Conservation (phyloP, 1,140 invertebrate species). For the Microplitis mediator region DNA sequence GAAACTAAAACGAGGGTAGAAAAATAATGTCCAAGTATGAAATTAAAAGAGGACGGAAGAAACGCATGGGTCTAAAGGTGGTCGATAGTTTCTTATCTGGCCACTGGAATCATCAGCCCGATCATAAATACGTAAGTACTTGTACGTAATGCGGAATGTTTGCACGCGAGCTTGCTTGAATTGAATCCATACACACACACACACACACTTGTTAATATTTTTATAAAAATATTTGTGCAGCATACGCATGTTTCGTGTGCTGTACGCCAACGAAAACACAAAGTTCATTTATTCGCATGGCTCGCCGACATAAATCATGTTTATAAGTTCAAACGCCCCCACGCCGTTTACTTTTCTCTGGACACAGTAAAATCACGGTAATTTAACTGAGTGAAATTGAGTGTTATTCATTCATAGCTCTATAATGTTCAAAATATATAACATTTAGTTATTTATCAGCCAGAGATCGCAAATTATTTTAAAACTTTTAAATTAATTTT, state of each 20-base stretch:
- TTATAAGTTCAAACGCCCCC: conserved; percentile 28
- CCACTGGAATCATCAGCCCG: conserved; percentile 29
- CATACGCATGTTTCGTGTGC: background rate
- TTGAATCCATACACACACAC: background rate
- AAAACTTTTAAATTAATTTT: too few species aligned
- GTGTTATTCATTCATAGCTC: conserved; percentile 24
- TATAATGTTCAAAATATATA: background rate
- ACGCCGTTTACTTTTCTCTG: conserved; percentile 28
- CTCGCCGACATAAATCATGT: conserved; percentile 34
- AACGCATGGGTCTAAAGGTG: background rate
- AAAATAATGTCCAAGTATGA: conserved; percentile 4
- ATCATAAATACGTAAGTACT: conserved; percentile 44
- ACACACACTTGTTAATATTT: background rate
- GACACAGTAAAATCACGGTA: conserved; percentile 33
- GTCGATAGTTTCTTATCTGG: conserved; percentile 32
- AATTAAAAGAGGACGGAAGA: conserved; percentile 15
- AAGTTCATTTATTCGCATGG: conserved; percentile 33
- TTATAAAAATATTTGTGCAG: background rate
- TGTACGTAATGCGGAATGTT: conserved; percentile 32
- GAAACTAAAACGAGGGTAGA: background rate
- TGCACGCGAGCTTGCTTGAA: conserved; percentile 29
- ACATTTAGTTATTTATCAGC: background rate
- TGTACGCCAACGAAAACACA: background rate
- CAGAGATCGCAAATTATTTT: too few species aligned
- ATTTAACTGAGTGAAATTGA: conserved; percentile 34